These are phyloP conservation scores for Pitta sordida DNA, from an alignment of 2,113 vertebrate genomes.

Conservation along the genomic window DNA sequence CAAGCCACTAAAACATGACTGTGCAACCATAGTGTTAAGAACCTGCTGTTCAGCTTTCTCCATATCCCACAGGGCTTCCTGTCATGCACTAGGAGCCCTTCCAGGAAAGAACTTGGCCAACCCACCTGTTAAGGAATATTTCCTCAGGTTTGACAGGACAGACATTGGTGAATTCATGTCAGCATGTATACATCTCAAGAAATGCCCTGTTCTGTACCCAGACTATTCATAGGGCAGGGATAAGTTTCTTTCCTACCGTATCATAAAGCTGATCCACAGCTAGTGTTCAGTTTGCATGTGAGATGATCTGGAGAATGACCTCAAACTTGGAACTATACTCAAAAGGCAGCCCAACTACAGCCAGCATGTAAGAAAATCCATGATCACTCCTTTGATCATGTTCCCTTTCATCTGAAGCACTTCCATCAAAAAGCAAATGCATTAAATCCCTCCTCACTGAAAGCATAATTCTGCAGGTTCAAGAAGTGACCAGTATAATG, in stretches of 20 bases:
- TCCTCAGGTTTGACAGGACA: neutral
- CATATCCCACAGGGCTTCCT: neutral
- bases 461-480: neutral
- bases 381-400: neutral
- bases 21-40: neutral
- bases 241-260: neutral
- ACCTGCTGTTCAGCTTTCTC: neutral
- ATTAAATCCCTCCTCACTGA: neutral
- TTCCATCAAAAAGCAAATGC: neutral
- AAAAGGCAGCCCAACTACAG: neutral
- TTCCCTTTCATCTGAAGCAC: neutral
- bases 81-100: neutral
- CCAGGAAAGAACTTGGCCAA: neutral
- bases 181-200: neutral
- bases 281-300: neutral
- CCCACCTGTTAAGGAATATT: neutral
- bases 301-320: neutral
- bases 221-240: neutral
- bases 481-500: neutral
- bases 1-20: neutral
- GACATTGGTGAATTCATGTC: neutral
- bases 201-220: neutral
- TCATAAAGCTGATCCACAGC: neutral
- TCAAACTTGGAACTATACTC: neutral
- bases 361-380: neutral